Evolutionary conservation across 2,113 vertebrate genomes (phyloP).

Genomic region (Poecilia latipinna): DNA sequence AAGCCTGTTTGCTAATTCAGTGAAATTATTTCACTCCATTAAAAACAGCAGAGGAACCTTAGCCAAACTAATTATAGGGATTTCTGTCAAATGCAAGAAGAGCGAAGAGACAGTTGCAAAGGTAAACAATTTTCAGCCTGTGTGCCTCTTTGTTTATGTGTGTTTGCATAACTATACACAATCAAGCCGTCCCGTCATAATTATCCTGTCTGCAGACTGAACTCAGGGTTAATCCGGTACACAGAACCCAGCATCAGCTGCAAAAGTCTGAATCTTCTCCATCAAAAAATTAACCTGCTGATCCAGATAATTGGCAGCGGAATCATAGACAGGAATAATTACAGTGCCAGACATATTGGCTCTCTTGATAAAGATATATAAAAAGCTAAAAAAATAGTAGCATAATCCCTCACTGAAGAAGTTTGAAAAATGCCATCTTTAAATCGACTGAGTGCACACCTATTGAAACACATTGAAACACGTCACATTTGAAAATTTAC

Average conservation of each 20-base stretch:
- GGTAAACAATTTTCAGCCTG: constrained; percentile 44
- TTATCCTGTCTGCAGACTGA: constrained; percentile 37
- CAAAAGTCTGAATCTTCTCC: constrained; percentile 31
- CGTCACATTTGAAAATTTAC: too few species aligned
- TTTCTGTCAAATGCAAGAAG: constrained; percentile 47
- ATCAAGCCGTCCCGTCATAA: constrained; percentile 6
- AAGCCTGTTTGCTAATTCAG: constrained; percentile 59
- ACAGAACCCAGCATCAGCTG: constrained; percentile 29
- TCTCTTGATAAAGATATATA: neutral
- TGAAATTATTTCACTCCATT: constrained; percentile 68
- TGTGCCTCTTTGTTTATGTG: constrained; percentile 18
- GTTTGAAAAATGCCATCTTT: too few species aligned
- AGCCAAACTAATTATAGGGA: constrained; percentile 69
- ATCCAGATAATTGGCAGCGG: constrained; percentile 2
- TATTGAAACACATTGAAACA: too few species aligned
- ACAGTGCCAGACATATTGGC: neutral
- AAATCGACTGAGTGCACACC: too few species aligned
- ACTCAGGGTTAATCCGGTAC: constrained; percentile 33
- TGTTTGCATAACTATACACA: constrained; percentile 19
- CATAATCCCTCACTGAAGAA: too few species aligned
- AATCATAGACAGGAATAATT: constrained; percentile 7
- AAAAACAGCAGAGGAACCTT: constrained; percentile 52
- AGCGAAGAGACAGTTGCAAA: constrained; percentile 2
- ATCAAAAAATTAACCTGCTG: constrained; percentile 11
- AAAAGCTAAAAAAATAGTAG: too few species aligned